Evolutionary conservation across 2,113 vertebrate genomes (phyloP), one percentile per base, ranked within the genome.

Genomic region (Accipiter virgatus): DNA sequence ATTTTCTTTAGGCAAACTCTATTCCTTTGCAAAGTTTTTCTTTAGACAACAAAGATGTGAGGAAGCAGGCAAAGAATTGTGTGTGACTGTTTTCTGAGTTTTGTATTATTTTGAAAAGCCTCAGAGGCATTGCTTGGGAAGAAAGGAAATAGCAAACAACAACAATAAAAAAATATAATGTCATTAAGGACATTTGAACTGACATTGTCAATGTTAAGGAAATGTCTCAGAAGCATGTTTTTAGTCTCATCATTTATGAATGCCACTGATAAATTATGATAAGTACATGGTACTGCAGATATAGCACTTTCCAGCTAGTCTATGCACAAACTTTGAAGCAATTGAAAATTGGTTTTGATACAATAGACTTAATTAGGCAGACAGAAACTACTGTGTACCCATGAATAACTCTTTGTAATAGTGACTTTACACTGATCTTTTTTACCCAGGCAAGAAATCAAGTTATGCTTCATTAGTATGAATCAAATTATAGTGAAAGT

Each of bases 401-500:
- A 18, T 53, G 32, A 92, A 84, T 93, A 89, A 83, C 86, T 96
- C 89, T 81, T 86, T 62, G 42, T 83, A 93, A 94, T 21, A 72
- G 81, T 7, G 5, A 58, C 34, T 92, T 79, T 50, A 72, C 55
- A 95, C 75, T 65, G 84, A 90, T 87, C 52, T 80, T 84, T 79
- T 72, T 91, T 72, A 85, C 21, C 47, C 21, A 68, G 38, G n/a
- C 52, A 90, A 94, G 29, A 87, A 87, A 89, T 75, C 77, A 94
- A 87, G 59, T 85, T 94, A 81, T 85, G 84, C 52, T 85, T 72
- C 19, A 43, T 31, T 81, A 52, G 25, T 79, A 94, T 67, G 86
- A 96, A 95, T 91, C 73, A 95, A 91, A 89, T 91, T 89, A 67
- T 10, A 81, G 61, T 71, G 61, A 71, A 84, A 81, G 38, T 72